Conservation (phyloP, 2,113 vertebrate species). For the Ciconia maguari region DNA sequence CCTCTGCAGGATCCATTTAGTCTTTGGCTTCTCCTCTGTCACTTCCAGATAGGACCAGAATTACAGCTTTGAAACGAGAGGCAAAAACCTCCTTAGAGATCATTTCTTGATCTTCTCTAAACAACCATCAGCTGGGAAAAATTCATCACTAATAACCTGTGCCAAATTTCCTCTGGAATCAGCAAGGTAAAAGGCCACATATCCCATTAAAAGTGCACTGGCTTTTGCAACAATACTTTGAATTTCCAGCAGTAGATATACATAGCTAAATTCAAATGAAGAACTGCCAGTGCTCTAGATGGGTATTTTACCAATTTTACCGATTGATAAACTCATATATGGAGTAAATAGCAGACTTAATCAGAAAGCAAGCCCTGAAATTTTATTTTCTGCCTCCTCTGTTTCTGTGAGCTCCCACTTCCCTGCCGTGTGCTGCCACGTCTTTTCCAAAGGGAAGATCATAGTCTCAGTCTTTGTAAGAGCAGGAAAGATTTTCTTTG, state of each 20-base stretch:
- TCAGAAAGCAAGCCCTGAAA: neutral
- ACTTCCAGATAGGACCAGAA: neutral
- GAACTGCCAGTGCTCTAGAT: neutral
- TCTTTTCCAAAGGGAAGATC: neutral
- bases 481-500: neutral
- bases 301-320: neutral
- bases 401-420: neutral
- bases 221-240: neutral
- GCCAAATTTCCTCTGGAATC: neutral
- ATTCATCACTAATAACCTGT: neutral
- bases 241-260: neutral
- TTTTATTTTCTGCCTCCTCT: neutral
- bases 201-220: neutral
- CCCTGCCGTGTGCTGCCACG: neutral
- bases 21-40: neutral
- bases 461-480: neutral
- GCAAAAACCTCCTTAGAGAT: neutral
- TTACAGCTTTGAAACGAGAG: neutral
- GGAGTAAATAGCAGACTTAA: neutral
- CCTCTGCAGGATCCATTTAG: neutral
- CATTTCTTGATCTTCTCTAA: neutral
- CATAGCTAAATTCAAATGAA: neutral
- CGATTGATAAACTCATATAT: neutral
- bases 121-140: neutral
- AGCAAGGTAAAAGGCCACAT: neutral